Evolutionary conservation across 2,888 invertebrate species (phyloP).

Genomic region (Leptopilina myrica): DNA sequence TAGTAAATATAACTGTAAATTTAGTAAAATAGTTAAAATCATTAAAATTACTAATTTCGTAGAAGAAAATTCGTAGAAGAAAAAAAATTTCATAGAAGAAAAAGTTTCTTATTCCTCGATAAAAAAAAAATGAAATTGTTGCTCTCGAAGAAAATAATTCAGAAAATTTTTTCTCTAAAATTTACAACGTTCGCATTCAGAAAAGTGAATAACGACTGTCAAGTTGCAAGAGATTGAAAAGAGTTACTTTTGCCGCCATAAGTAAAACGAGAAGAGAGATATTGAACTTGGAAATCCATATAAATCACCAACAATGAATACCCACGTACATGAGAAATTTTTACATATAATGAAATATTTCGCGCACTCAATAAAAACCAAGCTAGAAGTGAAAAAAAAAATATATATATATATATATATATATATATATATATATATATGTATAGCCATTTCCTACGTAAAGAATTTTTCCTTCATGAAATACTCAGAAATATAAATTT

Average conservation of each 20-base stretch:
- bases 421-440: too few species aligned
- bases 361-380: not conserved
- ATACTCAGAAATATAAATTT: too few species aligned
- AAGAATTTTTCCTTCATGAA: not conserved
- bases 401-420: too few species aligned
- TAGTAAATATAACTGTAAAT: too few species aligned
- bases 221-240: constrained; percentile 20
- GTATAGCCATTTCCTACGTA: not conserved
- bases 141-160: not conserved
- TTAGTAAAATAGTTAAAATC: too few species aligned
- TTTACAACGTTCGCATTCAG: not conserved
- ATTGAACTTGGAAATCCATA: not conserved
- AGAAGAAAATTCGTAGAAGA: too few species aligned
- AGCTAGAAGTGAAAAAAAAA: not conserved
- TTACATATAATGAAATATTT: not conserved
- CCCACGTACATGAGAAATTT: not conserved
- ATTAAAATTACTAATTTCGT: too few species aligned
- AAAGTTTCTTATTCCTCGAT: not conserved
- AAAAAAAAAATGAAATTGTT: not conserved
- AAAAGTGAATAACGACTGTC: constrained; percentile 5
- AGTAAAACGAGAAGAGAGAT: not conserved
- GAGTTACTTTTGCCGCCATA: not conserved
- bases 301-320: not conserved
- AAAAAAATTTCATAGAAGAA: too few species aligned
- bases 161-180: too few species aligned